Percentiles rank a stretch among this genome's conserved stretches.
These are phyloP conservation scores for Ascidia mentula DNA, from an alignment of 23 tunicate species.

Conservation along the genomic window DNA sequence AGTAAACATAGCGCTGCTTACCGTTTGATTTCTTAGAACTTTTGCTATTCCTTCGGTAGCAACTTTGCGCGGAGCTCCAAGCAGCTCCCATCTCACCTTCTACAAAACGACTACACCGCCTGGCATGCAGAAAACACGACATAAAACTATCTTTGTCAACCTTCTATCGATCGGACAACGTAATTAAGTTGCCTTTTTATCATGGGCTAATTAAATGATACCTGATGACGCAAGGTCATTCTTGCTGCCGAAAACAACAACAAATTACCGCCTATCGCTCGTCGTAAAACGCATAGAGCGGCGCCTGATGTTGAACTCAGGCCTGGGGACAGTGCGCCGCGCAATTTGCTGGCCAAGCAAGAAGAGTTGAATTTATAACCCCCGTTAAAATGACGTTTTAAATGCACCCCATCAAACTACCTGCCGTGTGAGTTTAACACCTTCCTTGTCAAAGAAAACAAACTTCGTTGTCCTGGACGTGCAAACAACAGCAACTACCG, in stretches of 20 bases:
- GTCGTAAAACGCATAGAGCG: background rate
- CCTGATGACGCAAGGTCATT: background rate
- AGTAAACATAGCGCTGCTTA: too few relatives aligned
- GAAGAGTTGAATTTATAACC: too few relatives aligned
- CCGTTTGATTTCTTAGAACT: background rate
- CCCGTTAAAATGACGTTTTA: too few relatives aligned
- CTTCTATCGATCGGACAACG: too few relatives aligned
- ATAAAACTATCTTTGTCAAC: too few relatives aligned
- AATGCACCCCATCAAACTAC: too few relatives aligned
- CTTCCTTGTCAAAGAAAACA: too few relatives aligned
- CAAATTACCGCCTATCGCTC: background rate
- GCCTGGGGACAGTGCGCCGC: background rate
- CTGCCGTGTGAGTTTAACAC: too few relatives aligned
- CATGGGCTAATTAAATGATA: background rate
- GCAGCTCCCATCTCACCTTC: background rate
- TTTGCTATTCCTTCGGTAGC: background rate
- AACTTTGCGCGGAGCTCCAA: background rate
- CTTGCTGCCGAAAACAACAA: background rate
- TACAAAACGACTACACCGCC: background rate
- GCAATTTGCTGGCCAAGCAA: slow-evolving; percentile 7
- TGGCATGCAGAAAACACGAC: background rate
- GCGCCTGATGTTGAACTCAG: background rate
- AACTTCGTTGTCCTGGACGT: too few relatives aligned
- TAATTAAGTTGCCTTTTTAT: too few relatives aligned
- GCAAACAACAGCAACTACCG: too few relatives aligned